A percentile compares a stretch with the other conserved stretches of the same genome.
These are phyloP conservation scores for Chlorodrepanis virens DNA, from an alignment of 2,113 vertebrate genomes.

Conservation along the genomic window DNA sequence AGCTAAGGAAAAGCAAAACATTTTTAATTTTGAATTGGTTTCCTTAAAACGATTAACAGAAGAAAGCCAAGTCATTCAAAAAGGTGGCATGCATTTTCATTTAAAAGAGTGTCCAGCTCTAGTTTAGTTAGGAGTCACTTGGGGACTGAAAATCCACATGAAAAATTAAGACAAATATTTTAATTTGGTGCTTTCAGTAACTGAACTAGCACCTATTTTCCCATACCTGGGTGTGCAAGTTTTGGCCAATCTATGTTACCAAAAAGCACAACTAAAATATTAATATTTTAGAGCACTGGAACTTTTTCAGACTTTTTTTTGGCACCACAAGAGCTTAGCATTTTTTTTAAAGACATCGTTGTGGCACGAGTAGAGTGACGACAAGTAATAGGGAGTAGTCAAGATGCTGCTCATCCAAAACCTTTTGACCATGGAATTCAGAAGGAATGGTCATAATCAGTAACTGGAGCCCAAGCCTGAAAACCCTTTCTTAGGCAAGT, in stretches of 20 bases:
- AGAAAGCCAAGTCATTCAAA: neutral
- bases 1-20: constrained; percentile 39
- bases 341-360: neutral
- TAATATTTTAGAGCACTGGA: neutral
- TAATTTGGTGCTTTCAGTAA: neutral
- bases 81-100: neutral
- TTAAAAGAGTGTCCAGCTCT: neutral
- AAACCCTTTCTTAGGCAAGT: constrained; percentile 45
- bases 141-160: neutral
- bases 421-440: constrained; percentile 33
- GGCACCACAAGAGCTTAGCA: neutral
- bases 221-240: constrained; percentile 20
- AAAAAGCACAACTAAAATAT: neutral
- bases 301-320: neutral
- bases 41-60: neutral
- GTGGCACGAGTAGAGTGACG: neutral
- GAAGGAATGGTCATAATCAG: constrained; percentile 59
- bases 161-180: neutral
- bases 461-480: constrained; percentile 58
- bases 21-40: neutral
- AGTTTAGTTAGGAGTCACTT: neutral
- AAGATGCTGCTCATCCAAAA: constrained; percentile 12
- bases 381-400: neutral
- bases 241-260: neutral
- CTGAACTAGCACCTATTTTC: neutral